Conservation (phyloP, 2,888 invertebrate species). For the Catocala fraxini region DNA sequence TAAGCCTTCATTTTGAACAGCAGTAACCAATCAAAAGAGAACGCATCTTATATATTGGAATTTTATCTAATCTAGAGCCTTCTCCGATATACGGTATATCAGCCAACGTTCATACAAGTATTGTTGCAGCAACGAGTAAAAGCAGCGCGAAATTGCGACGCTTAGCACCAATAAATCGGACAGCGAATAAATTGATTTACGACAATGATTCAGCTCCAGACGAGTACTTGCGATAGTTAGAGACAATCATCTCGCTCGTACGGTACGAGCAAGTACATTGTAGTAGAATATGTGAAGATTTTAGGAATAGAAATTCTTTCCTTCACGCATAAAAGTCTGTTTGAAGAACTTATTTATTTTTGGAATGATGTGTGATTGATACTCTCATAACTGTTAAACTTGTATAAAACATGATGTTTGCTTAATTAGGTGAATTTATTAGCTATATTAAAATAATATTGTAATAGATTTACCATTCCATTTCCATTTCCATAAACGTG, state of each 20-base stretch:
- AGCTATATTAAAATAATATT: too few species aligned
- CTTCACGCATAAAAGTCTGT: background rate
- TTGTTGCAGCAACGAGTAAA: slow-evolving; percentile 5
- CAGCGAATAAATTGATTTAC: slow-evolving; percentile 46
- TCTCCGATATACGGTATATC: background rate
- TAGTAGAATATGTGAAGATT: background rate
- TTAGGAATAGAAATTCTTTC: background rate
- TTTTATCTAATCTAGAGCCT: too few species aligned
- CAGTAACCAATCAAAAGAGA: too few species aligned
- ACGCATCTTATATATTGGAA: too few species aligned
- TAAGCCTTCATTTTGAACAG: too few species aligned
- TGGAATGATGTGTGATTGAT: too few species aligned
- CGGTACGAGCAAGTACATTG: background rate
- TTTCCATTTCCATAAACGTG: too few species aligned
- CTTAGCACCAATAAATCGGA: slow-evolving; percentile 35
- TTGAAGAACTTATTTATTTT: too few species aligned
- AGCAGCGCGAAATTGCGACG: slow-evolving; percentile 15
- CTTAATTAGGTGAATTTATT: too few species aligned
- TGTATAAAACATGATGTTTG: too few species aligned
- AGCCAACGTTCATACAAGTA: background rate
- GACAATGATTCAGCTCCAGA: slow-evolving; percentile 34
- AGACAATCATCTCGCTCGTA: slow-evolving; percentile 22
- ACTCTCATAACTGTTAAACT: too few species aligned
- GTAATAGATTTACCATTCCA: too few species aligned
- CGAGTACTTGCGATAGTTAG: slow-evolving; percentile 19